Conservation (phyloP, 2,113 vertebrate genomes). For the Aphelocoma coerulescens region DNA sequence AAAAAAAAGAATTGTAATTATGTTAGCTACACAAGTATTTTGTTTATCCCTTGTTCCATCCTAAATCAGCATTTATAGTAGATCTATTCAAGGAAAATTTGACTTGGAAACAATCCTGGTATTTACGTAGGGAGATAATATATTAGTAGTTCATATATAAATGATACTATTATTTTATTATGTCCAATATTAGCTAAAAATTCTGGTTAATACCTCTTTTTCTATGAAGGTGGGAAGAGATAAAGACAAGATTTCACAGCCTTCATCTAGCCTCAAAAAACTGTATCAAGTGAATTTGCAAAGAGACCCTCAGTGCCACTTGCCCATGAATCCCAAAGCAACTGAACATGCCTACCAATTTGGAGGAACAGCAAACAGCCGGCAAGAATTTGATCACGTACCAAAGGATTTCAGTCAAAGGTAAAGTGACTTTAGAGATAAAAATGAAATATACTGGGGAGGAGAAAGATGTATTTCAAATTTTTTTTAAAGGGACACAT, state of each 20-base stretch:
- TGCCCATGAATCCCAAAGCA: constrained; percentile 77
- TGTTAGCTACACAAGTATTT: neutral
- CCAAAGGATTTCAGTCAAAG: constrained; percentile 81
- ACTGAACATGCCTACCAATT: constrained; percentile 78
- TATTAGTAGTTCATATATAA: neutral
- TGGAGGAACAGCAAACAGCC: constrained; percentile 86
- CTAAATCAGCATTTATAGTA: neutral
- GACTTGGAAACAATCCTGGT: neutral
- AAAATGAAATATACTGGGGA: neutral
- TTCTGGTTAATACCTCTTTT: neutral
- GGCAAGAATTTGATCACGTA: constrained; percentile 83
- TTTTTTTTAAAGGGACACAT: neutral
- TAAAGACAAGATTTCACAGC: constrained; percentile 69
- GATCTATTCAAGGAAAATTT: neutral
- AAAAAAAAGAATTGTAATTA: neutral
- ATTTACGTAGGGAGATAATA: neutral
- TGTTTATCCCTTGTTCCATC: neutral
- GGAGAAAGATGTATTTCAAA: neutral
- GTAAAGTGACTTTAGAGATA: constrained; percentile 64
- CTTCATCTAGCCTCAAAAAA: constrained; percentile 69
- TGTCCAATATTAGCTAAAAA: neutral
- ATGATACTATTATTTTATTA: neutral
- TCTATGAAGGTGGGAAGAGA: constrained; percentile 77
- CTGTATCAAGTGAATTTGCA: constrained; percentile 45
- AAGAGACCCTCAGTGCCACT: constrained; percentile 73